Base-by-base conservation (phyloP, 2,797 vertebrate genomes). In the Philypnodon macrostomus region DNA sequence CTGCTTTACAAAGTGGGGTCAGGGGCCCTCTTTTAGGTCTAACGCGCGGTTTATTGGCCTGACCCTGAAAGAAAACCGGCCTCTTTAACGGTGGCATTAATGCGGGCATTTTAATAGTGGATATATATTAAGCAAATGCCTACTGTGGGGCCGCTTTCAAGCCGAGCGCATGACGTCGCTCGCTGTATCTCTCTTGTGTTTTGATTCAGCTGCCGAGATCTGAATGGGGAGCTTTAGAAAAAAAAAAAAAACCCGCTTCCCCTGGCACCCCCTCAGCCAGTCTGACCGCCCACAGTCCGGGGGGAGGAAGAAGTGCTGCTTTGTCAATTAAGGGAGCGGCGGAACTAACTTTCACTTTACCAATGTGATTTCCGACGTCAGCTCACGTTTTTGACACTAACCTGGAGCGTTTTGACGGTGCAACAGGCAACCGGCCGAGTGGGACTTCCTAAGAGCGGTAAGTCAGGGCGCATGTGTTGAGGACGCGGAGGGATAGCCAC, bases 311-410 rank as follows among this genome's bases (percentile, higher is more conserved):
- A 76, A 85, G 81, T 80, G 78, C 68, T 74, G 86, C 85, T 88
- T 88, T 87, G 86, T 87, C 76, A 85, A 83, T 86, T 75, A 83
- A 77, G 77, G 85, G 81, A 86, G 80, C 81, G 83, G 75, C 71
- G 73, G 62, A 65, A 75, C 56, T 58, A 84, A 85, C 65, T 83
- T 88, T 47, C 45, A 47, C 45, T 19, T 47, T 68, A 42, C 26
- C 39, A 42, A 44, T 50, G 57, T 54, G 46, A 54, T 50, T 46
- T 47, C 45, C 14, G 19, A 46, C 50, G 50, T 31, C 42, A 10
- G 19, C 6, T 1, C 14, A n/a, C 38, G 33, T 29, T 53, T 50
- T 56, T 1, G n/a, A 7, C 47, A 14, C 13, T n/a, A 7, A 30
- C 4, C 30, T 3, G 37, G 29, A 15, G 48, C 35, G 23, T 18